Percentiles rank a stretch among this genome's conserved stretches.
phyloP scores from a whole-genome alignment of 2,888 invertebrate genomes.

The Pseudoips prasinana region DNA sequence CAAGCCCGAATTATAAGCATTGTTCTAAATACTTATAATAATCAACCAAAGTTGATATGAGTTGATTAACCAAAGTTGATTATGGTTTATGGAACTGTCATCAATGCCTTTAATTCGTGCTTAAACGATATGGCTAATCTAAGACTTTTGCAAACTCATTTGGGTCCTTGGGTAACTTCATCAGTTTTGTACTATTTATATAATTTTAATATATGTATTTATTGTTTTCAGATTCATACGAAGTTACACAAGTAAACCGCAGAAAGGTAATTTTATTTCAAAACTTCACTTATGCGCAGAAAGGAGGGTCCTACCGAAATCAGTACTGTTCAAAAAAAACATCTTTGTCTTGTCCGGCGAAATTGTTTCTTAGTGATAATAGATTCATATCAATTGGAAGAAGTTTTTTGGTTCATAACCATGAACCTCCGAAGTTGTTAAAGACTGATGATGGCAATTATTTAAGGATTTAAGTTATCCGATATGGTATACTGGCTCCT shows the following conservation, averaged over 20 bases:
- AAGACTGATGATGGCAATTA: constrained; percentile 8
- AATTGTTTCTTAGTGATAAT: constrained; percentile 6
- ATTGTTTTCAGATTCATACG: constrained; percentile 3
- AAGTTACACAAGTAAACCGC: constrained; percentile 3
- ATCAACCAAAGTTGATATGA: no score
- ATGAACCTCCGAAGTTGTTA: constrained; percentile 10
- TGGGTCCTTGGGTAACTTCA: no score
- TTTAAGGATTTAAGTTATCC: constrained; percentile 1
- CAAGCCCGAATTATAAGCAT: no score
- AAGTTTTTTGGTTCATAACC: constrained; percentile 5
- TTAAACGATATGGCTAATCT: no score
- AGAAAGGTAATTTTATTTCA: constrained; percentile 12
- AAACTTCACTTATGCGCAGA: constrained; percentile 15
- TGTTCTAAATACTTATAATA: no score
- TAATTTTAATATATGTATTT: no score
- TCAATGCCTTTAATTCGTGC: no score
- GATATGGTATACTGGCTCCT: no score
- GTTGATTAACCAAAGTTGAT: no score
- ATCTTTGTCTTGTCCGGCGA: constrained; percentile 9
- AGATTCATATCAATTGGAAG: background rate
- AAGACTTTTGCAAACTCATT: no score
- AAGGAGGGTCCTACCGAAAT: constrained; percentile 7
- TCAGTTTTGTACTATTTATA: no score
- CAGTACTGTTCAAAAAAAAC: constrained; percentile 16
- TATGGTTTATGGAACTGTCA: no score